phyloP scores from a whole-genome alignment of 2,113 vertebrate genomes.

The Peucedramus taeniatus region DNA sequence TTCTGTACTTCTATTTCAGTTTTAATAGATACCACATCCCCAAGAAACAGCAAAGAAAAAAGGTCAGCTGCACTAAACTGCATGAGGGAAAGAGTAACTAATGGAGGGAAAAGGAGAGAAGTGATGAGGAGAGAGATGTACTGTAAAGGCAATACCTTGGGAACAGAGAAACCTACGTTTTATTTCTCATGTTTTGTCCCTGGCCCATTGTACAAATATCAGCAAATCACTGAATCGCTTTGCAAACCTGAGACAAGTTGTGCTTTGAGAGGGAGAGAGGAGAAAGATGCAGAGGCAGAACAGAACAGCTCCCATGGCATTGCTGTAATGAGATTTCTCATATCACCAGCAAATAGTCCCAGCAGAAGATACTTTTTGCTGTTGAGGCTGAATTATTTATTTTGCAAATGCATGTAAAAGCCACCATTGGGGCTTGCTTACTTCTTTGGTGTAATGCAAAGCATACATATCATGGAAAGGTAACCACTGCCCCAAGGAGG shows the following conservation, averaged over 20 bases:
- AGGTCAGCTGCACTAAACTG: not conserved
- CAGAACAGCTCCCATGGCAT: rapidly evolving
- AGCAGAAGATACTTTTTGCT: not conserved
- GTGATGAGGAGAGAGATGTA: not conserved
- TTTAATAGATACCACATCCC: not conserved
- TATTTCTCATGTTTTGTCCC: not conserved
- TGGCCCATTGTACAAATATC: not conserved
- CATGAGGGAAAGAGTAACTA: not conserved
- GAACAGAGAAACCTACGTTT: not conserved
- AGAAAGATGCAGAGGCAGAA: not conserved
- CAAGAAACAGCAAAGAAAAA: not conserved
- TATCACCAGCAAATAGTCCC: not conserved
- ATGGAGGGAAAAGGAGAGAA: not conserved
- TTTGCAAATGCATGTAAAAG: not conserved
- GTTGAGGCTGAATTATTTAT: not conserved
- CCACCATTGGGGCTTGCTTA: not conserved
- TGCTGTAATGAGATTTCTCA: not conserved
- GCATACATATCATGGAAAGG: not conserved
- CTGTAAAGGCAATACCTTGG: not conserved
- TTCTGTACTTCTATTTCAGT: not conserved
- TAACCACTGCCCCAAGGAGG: not conserved
- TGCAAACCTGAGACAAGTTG: not conserved
- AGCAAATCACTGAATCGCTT: not conserved
- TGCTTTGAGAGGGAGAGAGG: not conserved
- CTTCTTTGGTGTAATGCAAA: not conserved